phyloP scores from a whole-genome alignment of 2,888 invertebrate species.

The Yponomeuta evonymella region DNA sequence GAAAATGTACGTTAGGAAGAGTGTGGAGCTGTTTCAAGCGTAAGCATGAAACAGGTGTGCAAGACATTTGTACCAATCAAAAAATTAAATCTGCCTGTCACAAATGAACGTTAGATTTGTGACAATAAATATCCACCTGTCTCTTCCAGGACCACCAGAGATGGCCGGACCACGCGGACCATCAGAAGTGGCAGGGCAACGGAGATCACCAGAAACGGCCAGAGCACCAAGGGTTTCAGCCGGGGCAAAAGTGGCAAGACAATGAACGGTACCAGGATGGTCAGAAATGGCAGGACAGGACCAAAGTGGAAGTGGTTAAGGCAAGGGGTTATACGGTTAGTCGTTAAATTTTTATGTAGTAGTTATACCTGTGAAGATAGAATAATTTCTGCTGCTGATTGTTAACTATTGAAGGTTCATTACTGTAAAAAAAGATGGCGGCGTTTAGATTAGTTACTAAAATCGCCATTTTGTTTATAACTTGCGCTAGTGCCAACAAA shows the following conservation, averaged over 20 bases:
- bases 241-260: background rate
- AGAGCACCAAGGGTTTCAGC: background rate
- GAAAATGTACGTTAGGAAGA: too few relatives aligned
- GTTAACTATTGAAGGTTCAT: too few relatives aligned
- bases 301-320: conserved; percentile 8
- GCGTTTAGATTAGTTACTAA: too few relatives aligned
- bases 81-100: background rate
- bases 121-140: background rate
- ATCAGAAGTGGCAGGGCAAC: background rate
- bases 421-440: too few relatives aligned
- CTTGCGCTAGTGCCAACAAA: too few relatives aligned
- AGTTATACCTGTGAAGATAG: background rate
- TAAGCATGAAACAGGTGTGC: background rate
- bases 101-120: too few relatives aligned
- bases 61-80: background rate
- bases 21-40: too few relatives aligned
- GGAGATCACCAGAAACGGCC: conserved; percentile 10
- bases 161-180: background rate
- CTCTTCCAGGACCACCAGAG: background rate
- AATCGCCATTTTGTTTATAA: too few relatives aligned
- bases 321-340: conserved; percentile 6
- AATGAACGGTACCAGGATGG: background rate
- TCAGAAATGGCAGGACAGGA: background rate
- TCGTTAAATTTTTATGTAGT: background rate
- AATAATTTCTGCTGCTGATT: too few relatives aligned